Percentiles rank a stretch among this genome's conserved stretches.
phyloP scores from a whole-genome alignment of 2,797 vertebrate genomes.

The Syngnathus acus region DNA sequence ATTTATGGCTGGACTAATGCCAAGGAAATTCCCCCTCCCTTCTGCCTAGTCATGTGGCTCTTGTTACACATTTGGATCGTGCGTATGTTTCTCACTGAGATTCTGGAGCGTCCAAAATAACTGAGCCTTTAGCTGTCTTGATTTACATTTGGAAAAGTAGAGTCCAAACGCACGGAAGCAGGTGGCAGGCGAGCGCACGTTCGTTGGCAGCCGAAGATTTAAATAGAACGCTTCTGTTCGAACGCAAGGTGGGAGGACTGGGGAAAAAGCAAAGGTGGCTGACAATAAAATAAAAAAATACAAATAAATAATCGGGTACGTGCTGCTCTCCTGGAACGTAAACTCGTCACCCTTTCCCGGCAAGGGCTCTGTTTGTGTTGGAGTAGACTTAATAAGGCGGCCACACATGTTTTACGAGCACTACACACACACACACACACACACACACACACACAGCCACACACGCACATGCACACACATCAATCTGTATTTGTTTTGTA shows the following conservation, averaged over 20 bases:
- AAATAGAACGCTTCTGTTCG: slow-evolving; percentile 8
- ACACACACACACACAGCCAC: background rate
- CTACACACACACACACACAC: background rate
- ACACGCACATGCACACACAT: background rate
- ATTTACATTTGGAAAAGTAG: slow-evolving; percentile 53
- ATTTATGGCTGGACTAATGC: slow-evolving; percentile 43
- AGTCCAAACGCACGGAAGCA: slow-evolving; percentile 44
- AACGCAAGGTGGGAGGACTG: background rate
- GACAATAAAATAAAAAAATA: background rate
- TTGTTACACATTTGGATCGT: slow-evolving; percentile 24
- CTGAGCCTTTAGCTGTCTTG: slow-evolving; percentile 29
- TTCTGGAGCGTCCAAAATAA: slow-evolving; percentile 55
- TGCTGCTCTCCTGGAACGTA: slow-evolving; percentile 6
- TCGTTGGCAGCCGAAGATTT: slow-evolving; percentile 3
- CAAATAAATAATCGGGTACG: background rate
- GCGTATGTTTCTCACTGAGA: slow-evolving; percentile 3
- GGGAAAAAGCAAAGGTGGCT: no score
- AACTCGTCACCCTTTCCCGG: background rate
- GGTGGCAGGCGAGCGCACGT: slow-evolving; percentile 30
- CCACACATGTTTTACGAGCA: slow-evolving; percentile 11
- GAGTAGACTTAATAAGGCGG: slow-evolving; percentile 11
- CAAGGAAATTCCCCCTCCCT: slow-evolving; percentile 44
- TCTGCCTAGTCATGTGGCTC: slow-evolving; percentile 26
- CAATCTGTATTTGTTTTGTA: slow-evolving; percentile 17
- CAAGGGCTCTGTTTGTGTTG: slow-evolving; percentile 15